Percentiles rank a stretch among this genome's conserved stretches.
Conservation (phyloP, 2,113 vertebrate species). For the Myotis yumanensis region DNA sequence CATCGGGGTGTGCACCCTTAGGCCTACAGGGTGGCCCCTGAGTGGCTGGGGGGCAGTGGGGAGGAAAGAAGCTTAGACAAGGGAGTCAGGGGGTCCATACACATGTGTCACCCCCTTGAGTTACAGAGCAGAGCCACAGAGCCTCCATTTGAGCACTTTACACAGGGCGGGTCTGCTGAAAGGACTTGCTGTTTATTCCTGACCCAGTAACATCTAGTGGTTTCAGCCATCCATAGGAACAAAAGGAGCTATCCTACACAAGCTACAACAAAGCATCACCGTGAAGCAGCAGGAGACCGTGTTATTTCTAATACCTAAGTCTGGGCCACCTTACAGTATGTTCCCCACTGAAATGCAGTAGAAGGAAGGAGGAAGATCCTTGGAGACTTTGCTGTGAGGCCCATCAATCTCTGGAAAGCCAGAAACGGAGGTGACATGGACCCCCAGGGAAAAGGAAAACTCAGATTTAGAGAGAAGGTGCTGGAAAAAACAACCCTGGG, state of each 20-base stretch:
- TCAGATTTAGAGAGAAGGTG: not conserved
- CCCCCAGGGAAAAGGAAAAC: not conserved
- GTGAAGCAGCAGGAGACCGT: not conserved
- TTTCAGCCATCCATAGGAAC: not conserved
- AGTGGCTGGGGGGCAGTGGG: not conserved
- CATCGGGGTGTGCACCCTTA: not conserved
- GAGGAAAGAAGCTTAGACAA: not conserved
- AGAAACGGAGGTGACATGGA: not conserved
- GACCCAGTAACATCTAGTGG: no score
- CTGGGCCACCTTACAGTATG: not conserved
- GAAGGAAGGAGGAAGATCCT: not conserved
- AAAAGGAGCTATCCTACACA: not conserved
- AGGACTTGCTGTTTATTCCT: not conserved
- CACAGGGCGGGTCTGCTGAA: not conserved
- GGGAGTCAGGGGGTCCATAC: not conserved
- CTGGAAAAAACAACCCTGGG: not conserved
- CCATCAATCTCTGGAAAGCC: not conserved
- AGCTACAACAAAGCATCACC: not conserved
- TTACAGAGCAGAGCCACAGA: not conserved
- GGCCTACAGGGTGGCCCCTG: not conserved
- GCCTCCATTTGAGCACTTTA: not conserved
- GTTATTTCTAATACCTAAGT: not conserved
- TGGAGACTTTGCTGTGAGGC: not conserved
- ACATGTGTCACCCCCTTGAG: not conserved
- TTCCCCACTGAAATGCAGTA: not conserved